Evolutionary conservation across 2,113 vertebrate genomes (phyloP).

Genomic region (Xiphias gladius): DNA sequence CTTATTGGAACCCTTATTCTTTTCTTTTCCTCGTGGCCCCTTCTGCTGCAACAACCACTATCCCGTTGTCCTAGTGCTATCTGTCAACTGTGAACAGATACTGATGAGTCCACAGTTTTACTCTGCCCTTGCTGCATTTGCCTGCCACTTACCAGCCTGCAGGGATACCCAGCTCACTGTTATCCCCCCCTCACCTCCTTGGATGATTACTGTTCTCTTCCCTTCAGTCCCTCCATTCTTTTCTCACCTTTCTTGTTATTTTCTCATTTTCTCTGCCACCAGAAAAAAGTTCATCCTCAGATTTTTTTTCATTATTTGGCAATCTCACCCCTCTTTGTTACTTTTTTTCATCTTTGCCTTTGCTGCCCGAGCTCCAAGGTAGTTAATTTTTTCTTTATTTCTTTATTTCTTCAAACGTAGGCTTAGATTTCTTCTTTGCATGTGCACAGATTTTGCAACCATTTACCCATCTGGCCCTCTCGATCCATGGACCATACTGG

Average conservation of each 20-base stretch:
- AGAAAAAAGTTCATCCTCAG: conserved; percentile 34
- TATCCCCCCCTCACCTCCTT: conserved; percentile 48
- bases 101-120: conserved; percentile 78
- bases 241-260: conserved; percentile 63
- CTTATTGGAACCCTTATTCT: conserved; percentile 23
- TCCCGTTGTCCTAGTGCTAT: conserved; percentile 68
- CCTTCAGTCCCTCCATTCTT: conserved; percentile 35
- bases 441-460: background rate
- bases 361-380: conserved; percentile 13
- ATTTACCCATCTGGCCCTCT: conserved; percentile 8
- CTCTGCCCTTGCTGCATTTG: conserved; percentile 70
- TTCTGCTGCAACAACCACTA: conserved; percentile 35
- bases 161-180: conserved; percentile 48
- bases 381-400: conserved; percentile 19
- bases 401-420: conserved; percentile 7
- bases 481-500: too few species aligned
- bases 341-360: conserved; percentile 8
- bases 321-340: conserved; percentile 35
- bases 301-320: conserved; percentile 36
- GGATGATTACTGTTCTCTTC: conserved; percentile 62
- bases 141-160: conserved; percentile 62
- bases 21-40: conserved; percentile 1
- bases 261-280: conserved; percentile 54
- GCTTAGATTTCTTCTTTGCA: background rate
- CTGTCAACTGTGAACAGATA: conserved; percentile 76